phyloP scores from a whole-genome alignment of 2,113 vertebrate species.

The Hemiscyllium ocellatum region DNA sequence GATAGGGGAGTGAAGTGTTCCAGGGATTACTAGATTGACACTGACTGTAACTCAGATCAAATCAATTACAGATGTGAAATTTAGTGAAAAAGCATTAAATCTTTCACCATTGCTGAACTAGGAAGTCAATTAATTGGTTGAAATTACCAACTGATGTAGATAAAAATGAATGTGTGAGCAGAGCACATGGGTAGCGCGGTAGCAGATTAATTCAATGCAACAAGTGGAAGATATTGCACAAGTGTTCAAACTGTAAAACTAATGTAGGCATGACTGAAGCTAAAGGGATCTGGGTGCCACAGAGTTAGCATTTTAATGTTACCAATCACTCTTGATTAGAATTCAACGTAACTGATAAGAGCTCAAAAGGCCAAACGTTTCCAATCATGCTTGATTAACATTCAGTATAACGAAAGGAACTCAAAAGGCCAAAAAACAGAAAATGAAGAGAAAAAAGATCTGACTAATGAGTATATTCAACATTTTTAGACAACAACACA shows the following conservation, averaged over 20 bases:
- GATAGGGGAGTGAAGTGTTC: background rate
- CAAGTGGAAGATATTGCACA: background rate
- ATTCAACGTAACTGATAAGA: background rate
- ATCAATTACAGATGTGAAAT: background rate
- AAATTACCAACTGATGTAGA: background rate
- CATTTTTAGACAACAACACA: background rate
- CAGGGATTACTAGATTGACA: background rate
- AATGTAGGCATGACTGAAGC: background rate
- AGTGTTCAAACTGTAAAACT: background rate
- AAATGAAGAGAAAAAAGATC: background rate
- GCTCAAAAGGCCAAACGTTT: background rate
- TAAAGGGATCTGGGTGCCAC: background rate
- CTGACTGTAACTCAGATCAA: background rate
- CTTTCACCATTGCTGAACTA: background rate
- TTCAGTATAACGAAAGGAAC: background rate
- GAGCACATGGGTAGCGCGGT: background rate
- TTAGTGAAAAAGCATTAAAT: background rate
- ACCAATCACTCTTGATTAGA: background rate
- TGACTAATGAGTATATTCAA: background rate
- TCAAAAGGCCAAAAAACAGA: background rate
- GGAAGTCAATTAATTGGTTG: background rate
- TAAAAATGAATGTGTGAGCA: background rate
- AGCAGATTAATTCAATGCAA: background rate
- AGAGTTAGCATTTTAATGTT: background rate
- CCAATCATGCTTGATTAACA: too few relatives aligned